Conservation (phyloP, 92 coral and sea anemone genomes). For the Anthopleura xanthogrammica region DNA sequence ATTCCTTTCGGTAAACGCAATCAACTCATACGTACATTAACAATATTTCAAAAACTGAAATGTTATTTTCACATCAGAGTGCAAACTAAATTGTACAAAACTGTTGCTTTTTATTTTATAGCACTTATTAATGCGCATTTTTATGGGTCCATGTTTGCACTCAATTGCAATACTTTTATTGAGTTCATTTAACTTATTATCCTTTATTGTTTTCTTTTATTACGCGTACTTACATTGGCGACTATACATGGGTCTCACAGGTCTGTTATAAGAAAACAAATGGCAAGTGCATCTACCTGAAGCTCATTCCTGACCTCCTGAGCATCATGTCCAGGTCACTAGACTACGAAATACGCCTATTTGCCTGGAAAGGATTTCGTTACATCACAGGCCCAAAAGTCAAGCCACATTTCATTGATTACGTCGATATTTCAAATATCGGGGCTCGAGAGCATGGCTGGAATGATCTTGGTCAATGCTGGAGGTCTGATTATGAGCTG, state of each 20-base stretch:
- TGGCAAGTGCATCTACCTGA: background rate
- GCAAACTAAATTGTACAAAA: no score
- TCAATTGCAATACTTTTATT: no score
- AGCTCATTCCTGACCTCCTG: constrained; percentile 18
- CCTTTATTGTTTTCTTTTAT: background rate
- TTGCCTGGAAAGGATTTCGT: constrained; percentile 39
- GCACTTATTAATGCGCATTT: no score
- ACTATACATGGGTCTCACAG: background rate
- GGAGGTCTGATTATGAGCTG: constrained; percentile 42
- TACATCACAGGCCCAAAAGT: constrained; percentile 23
- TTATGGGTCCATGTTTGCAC: no score
- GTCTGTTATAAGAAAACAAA: background rate
- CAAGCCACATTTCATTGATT: constrained; percentile 14
- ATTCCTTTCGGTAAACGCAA: no score
- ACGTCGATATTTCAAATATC: constrained; percentile 15
- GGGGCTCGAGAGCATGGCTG: constrained; percentile 32
- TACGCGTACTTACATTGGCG: no score
- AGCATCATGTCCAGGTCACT: constrained; percentile 22
- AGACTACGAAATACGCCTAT: constrained; percentile 15
- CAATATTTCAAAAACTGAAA: no score
- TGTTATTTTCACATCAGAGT: no score
- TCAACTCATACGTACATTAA: no score
- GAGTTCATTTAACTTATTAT: no score
- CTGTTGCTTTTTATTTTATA: no score
- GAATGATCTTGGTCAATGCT: constrained; percentile 24